Base-by-base conservation (phyloP, 2,888 invertebrate species). In the Drosophila stalkeri region DNA sequence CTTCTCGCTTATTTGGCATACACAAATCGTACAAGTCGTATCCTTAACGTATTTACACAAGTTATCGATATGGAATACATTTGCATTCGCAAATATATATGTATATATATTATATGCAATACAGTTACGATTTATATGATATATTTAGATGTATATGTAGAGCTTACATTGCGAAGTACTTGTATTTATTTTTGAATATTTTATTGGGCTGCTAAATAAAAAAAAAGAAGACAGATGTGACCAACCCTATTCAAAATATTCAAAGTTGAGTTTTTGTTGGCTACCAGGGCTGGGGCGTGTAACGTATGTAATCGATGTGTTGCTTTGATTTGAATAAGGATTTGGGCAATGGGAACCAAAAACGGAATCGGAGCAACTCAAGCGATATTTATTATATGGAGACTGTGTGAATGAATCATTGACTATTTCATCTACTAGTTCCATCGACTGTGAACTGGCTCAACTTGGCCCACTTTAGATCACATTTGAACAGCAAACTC, bases 401-500 rank as follows among this genome's bases (percentile, higher is more conserved):
- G 31, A 49, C 49, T 35, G 54, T 6, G 23, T 16, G 35, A 16
- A 16, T 23, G 37, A 54, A 37, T 55, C 35, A 44, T 35, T 57
- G 57, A 57, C 57, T 57, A 57, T 44, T 57, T 46, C 57, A 44
- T 57, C 44, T 44, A 44, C 44, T 43, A 43, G 55, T 27, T 56
- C 31, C 33, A 11, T 43, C 33, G 43, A 20, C 56, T 56, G 33
- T 9, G 41, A 27, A 31, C 11, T 41, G 12, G 55, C 41, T 56
- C 31, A n/a, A 18, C 14, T 41, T 43, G 27, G 55, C 56, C 33
- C 27, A 16, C 46, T 39, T 43, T 95, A 94, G 0, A 96, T 95
- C 89, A 97, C 95, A 60, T 96, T 93, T 9, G 94, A 93, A 0
- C 96, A 96, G 37, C 35, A 51, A 31, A 14, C 35, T 39, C 5